These are phyloP conservation scores for Vulpes lagopus DNA, from an alignment of 2,113 vertebrate genomes.

Conservation along the genomic window DNA sequence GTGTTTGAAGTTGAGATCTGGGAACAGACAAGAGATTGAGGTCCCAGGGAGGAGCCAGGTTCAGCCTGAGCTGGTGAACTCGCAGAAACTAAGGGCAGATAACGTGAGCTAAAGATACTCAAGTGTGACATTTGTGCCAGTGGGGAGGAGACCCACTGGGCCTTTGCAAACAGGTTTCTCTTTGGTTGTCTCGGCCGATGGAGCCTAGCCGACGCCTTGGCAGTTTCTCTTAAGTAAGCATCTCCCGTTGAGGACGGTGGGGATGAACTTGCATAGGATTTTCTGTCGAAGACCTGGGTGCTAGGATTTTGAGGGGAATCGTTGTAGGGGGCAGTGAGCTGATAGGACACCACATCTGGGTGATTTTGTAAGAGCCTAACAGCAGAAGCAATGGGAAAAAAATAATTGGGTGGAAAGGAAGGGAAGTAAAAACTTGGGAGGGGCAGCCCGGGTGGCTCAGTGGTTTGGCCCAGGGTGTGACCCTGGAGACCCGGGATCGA, in stretches of 20 bases:
- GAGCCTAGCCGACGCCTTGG: constrained; percentile 63
- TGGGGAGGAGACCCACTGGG: not conserved
- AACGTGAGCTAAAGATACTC: constrained; percentile 68
- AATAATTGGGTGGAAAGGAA: constrained; percentile 36
- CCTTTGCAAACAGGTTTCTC: constrained; percentile 53
- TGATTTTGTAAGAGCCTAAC: constrained; percentile 61
- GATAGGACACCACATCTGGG: constrained; percentile 58
- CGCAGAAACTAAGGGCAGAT: constrained; percentile 73
- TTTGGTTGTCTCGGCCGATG: not conserved
- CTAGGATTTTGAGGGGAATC: constrained; percentile 23
- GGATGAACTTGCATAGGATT: constrained; percentile 77
- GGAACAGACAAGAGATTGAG: constrained; percentile 74
- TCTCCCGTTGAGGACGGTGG: constrained; percentile 81
- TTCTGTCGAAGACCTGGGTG: constrained; percentile 76
- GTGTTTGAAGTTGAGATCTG: constrained; percentile 77
- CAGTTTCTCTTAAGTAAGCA: constrained; percentile 79
- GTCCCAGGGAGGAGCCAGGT: constrained; percentile 75
- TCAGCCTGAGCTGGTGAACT: constrained; percentile 77
- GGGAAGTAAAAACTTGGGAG: constrained; percentile 40
- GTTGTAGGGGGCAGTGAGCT: not conserved
- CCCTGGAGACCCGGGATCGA: no score
- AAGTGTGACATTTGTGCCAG: constrained; percentile 39
- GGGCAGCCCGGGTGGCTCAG: not conserved
- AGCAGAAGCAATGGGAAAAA: constrained; percentile 40
- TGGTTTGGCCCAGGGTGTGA: no score